Evolutionary conservation across 1,140 invertebrate species (phyloP), one percentile per base, ranked within the genome.

Genomic region (Drosophila suzukii): DNA sequence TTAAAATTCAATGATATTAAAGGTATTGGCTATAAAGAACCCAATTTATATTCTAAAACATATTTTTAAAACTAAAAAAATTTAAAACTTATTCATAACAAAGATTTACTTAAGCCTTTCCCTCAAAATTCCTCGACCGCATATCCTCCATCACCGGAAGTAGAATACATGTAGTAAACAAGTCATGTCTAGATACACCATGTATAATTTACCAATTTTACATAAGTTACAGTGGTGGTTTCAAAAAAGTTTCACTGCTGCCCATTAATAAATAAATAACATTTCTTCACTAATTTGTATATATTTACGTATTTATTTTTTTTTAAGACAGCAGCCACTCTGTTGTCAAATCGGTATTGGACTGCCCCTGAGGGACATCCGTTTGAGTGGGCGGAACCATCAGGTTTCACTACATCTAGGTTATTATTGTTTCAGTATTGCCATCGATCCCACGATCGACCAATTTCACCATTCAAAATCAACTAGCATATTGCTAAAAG

Each of bases 391-490:
- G 32, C 4, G 36, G n/a, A 27, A 15, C 47, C 49, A 36, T 61
- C 27, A 54, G 38, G 12, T 49, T 85, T 75, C 36, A 66, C 71
- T 79, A 76, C 36, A 79, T 73, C 68, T 89, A 75, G 20, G 47
- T 56, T 78, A 75, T 89, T 89, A 89, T 89, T 89, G 84, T 84
- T 84, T 81, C 70, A 54, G 30, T 76, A 79, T 78, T 78, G 65
- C 82, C 65, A 53, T 73, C 59, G 58, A 60, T 74, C 59, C 51
- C 54, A 30, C 27, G 49, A 81, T 49, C 67, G 61, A 49, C 55
- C 62, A 71, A 80, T 76, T 79, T 39, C 49, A 68, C 65, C 65
- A 17, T 66, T 70, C 36, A 71, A 38, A 47, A 68, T 38, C 43
- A 38, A 30, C 15, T 38, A 36, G 15, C 6, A 44, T 70, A 46